A percentile compares a stretch with the other conserved stretches of the same genome.
These are phyloP conservation scores for Toxostoma redivivum DNA, from an alignment of 2,113 vertebrate genomes.

Conservation along the genomic window DNA sequence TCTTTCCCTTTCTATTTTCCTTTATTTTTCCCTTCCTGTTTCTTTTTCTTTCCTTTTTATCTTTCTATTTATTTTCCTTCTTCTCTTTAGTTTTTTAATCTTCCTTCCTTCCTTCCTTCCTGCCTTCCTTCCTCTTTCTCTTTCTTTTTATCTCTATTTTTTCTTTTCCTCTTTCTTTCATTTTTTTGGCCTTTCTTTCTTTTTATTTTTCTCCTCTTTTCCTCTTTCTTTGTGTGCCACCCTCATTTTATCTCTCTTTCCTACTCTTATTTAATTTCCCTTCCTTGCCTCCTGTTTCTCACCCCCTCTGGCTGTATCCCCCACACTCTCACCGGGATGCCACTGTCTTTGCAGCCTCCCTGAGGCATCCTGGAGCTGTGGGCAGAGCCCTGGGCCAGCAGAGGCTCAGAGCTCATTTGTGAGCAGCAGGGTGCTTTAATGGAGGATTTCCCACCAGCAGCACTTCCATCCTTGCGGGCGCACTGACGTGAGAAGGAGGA, in stretches of 20 bases:
- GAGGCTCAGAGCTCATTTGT: background rate
- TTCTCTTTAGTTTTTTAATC: background rate
- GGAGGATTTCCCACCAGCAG: background rate
- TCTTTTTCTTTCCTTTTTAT: background rate
- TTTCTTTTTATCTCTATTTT: too few relatives aligned
- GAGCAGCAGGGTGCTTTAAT: background rate
- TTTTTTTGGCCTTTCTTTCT: background rate
- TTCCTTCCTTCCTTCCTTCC: accelerated
- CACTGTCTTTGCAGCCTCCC: background rate
- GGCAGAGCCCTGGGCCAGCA: background rate
- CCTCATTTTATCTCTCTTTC: background rate
- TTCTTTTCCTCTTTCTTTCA: background rate
- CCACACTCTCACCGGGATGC: accelerated
- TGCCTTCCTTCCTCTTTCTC: accelerated
- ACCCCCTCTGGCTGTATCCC: background rate
- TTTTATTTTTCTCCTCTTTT: background rate
- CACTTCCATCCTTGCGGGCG: background rate
- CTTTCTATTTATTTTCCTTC: background rate
- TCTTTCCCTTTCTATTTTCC: background rate
- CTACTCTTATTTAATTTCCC: background rate
- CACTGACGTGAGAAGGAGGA: background rate
- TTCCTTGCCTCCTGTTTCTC: background rate
- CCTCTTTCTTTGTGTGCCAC: background rate
- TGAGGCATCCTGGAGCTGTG: background rate
- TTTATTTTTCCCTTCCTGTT: accelerated